Percentiles rank a stretch among this genome's conserved stretches.
phyloP scores from a whole-genome alignment of 1,140 invertebrate species.

The Trachelipus rathkii region DNA sequence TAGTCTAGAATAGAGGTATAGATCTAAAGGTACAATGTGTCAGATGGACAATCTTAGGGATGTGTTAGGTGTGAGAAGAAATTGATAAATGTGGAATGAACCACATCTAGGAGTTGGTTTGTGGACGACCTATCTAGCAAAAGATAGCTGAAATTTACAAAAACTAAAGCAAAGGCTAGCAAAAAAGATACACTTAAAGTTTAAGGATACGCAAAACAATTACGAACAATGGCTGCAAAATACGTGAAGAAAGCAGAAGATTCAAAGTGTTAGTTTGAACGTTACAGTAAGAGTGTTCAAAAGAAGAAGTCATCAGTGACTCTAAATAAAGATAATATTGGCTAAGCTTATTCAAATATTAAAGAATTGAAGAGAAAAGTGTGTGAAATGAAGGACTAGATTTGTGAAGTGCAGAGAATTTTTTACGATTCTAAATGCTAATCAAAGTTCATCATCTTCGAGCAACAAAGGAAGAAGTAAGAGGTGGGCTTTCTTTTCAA shows the following conservation, averaged over 20 bases:
- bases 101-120: too few relatives aligned
- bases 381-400: neutral
- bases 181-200: neutral
- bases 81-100: too few relatives aligned
- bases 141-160: neutral
- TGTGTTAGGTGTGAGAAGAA: too few relatives aligned
- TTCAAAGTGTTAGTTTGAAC: neutral
- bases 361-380: neutral
- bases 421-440: too few relatives aligned
- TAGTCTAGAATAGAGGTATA: too few relatives aligned
- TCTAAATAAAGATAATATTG: neutral
- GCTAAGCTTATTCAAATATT: neutral
- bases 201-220: neutral
- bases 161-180: conserved; percentile 3
- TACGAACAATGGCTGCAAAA: neutral
- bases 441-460: too few relatives aligned
- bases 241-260: neutral
- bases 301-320: neutral
- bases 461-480: too few relatives aligned
- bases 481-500: too few relatives aligned
- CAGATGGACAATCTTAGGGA: too few relatives aligned
- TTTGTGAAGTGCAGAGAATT: too few relatives aligned
- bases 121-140: too few relatives aligned
- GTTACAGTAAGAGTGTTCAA: neutral
- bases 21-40: too few relatives aligned